These are phyloP conservation scores for Deladenus siricidicola DNA, from an alignment of 2,888 invertebrate genomes.

Conservation along the genomic window DNA sequence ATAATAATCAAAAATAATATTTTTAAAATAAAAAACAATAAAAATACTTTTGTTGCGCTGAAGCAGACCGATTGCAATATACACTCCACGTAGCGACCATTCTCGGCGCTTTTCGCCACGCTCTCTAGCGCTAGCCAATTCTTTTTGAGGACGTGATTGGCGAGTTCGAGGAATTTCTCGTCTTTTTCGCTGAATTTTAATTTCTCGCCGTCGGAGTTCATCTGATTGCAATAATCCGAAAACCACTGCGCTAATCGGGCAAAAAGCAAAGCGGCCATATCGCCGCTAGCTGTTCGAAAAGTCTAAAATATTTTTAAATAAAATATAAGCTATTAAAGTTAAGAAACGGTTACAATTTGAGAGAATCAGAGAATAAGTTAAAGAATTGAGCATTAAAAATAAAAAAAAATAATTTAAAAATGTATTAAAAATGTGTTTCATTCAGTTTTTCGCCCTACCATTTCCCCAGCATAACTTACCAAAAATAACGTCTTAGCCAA, in stretches of 20 bases:
- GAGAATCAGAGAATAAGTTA: too few species aligned
- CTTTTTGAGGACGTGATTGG: constrained; percentile 15
- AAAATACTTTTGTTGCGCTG: constrained; percentile 1
- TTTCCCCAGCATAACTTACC: background rate
- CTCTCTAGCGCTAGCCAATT: constrained; percentile 8
- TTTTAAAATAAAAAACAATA: background rate
- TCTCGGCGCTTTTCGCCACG: background rate
- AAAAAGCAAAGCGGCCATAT: too few species aligned
- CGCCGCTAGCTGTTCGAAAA: too few species aligned
- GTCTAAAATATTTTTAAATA: too few species aligned
- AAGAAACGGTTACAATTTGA: too few species aligned
- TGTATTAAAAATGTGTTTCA: constrained; percentile 8
- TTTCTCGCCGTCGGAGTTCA: too few species aligned
- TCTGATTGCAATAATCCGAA: too few species aligned
- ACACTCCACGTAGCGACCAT: background rate
- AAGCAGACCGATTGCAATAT: constrained; percentile 9
- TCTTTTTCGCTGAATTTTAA: too few species aligned
- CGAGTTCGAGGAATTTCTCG: constrained; percentile 9
- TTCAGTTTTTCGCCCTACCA: constrained; percentile 4
- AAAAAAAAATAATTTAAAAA: background rate
- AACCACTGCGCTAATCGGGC: too few species aligned
- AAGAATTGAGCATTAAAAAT: too few species aligned
- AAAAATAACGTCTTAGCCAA: constrained; percentile 15
- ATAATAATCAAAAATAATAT: background rate
- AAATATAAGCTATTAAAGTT: too few species aligned